These are phyloP conservation scores for Piprites chloris DNA, from an alignment of 2,113 vertebrate genomes.

Conservation along the genomic window DNA sequence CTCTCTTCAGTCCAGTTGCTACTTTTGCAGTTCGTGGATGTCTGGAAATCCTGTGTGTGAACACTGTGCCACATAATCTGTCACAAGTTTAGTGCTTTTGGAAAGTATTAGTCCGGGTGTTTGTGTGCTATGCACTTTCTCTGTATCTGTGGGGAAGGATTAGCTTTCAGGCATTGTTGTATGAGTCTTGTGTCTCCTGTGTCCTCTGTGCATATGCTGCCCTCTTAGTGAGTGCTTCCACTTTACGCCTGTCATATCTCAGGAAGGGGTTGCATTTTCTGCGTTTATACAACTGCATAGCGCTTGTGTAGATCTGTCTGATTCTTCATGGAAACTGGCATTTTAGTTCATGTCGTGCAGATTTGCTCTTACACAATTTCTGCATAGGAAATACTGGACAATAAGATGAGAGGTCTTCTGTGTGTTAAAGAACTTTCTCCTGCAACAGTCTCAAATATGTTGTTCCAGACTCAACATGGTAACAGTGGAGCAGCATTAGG, in stretches of 20 bases:
- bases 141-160: not conserved
- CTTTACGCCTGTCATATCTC: not conserved
- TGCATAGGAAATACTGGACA: not conserved
- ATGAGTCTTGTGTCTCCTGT: not conserved
- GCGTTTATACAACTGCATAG: not conserved
- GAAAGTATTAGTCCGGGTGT: not conserved
- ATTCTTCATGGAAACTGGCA: not conserved
- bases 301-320: not conserved
- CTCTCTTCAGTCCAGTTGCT: not conserved
- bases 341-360: fast-evolving
- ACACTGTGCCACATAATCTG: not conserved
- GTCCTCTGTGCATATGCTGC: not conserved
- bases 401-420: not conserved
- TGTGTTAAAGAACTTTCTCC: not conserved
- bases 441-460: not conserved
- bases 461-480: not conserved
- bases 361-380: not conserved
- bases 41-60: not conserved
- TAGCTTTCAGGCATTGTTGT: not conserved
- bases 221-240: not conserved
- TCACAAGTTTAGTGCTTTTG: not conserved
- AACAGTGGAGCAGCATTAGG: not conserved
- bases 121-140: fast-evolving
- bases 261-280: not conserved
- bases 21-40: not conserved